Conservation (phyloP, 1,140 invertebrate genomes). For the Drosophila kurseongensis region DNA sequence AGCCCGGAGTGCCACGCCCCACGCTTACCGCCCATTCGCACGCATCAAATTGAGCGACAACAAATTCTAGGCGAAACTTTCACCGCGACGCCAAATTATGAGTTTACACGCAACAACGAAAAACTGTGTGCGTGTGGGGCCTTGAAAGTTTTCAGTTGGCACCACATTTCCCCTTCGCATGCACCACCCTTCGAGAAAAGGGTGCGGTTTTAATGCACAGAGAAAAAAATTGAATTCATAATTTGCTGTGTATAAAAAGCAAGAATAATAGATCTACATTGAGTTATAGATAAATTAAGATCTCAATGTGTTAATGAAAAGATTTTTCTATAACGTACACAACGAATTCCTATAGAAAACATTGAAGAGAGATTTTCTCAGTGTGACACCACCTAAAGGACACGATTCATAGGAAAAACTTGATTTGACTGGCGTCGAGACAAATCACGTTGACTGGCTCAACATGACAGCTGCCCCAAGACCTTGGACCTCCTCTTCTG, state of each 20-base stretch:
- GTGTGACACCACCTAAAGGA: constrained; percentile 1
- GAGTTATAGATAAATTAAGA: no score
- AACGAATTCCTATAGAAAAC: no score
- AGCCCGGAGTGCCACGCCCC: constrained; percentile 32
- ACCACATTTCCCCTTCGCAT: constrained; percentile 14
- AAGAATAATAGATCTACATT: no score
- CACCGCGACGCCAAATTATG: constrained; percentile 58
- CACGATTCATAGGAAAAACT: constrained; percentile 26
- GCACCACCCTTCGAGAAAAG: constrained; percentile 14
- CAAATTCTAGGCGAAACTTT: constrained; percentile 58
- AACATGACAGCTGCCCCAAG: constrained; percentile 61
- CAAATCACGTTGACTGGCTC: constrained; percentile 74
- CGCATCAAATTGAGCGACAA: constrained; percentile 70
- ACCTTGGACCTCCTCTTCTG: constrained; percentile 18
- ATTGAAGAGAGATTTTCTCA: background rate
- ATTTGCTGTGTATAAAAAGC: no score
- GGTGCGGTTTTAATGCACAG: constrained; percentile 35
- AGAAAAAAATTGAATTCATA: background rate
- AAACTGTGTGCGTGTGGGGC: constrained; percentile 23
- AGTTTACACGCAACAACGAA: constrained; percentile 61
- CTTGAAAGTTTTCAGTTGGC: constrained; percentile 54
- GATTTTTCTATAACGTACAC: no score
- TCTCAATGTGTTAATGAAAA: no score
- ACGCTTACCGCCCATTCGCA: constrained; percentile 23
- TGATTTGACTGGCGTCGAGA: constrained; percentile 58